phyloP scores from a whole-genome alignment of 2,113 vertebrate genomes.

The Dicerorhinus sumatrensis region DNA sequence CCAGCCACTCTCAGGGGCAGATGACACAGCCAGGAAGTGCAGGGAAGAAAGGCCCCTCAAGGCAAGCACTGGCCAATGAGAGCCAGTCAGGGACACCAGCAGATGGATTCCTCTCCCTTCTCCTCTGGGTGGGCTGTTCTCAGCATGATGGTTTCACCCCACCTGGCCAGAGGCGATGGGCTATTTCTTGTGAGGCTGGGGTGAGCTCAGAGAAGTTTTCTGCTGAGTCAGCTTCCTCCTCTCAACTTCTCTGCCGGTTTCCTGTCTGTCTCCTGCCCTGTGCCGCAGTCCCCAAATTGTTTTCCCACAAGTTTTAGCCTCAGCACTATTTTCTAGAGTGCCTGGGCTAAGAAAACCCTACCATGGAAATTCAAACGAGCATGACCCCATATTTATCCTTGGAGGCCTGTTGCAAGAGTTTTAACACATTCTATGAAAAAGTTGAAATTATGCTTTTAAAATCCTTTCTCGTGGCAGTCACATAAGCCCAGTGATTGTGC shows the following conservation, averaged over 20 bases:
- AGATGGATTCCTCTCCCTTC: accelerated
- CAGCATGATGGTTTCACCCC: accelerated
- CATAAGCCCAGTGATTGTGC: not conserved
- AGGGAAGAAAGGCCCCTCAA: no score
- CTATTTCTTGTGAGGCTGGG: not conserved
- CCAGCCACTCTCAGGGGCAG: not conserved
- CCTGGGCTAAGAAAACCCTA: not conserved
- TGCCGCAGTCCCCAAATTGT: no score
- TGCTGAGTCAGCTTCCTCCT: accelerated
- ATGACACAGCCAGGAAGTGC: accelerated
- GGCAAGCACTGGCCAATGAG: accelerated
- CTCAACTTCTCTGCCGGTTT: not conserved
- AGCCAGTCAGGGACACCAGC: not conserved
- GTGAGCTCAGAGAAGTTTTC: not conserved
- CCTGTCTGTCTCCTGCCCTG: accelerated
- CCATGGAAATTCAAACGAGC: not conserved
- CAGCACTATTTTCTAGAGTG: no score
- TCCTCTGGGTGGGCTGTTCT: not conserved
- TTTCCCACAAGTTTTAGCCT: not conserved
- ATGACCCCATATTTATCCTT: not conserved
- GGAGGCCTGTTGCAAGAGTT: not conserved
- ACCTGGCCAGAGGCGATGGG: no score
- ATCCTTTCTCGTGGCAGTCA: not conserved
- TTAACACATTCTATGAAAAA: not conserved
- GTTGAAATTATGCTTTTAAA: not conserved